Percentiles rank a stretch among this genome's conserved stretches.
These are phyloP conservation scores for Candoia aspera DNA, from an alignment of 2,113 vertebrate species.

Conservation along the genomic window DNA sequence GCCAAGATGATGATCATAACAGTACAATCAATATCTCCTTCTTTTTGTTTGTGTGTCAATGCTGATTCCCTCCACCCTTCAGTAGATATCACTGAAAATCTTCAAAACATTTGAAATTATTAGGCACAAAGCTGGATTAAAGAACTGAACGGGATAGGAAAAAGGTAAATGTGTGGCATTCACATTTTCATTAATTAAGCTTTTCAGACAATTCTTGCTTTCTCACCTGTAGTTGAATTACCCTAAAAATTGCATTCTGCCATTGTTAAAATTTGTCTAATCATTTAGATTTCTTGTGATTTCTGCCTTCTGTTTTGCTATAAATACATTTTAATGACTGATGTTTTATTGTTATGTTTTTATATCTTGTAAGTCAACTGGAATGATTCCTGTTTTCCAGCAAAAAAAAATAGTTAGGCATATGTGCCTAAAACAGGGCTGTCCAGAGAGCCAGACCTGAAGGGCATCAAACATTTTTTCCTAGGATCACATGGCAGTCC, in stretches of 20 bases:
- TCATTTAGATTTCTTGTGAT: neutral
- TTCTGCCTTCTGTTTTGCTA: neutral
- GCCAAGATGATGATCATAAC: neutral
- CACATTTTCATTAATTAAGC: neutral
- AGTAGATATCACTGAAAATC: neutral
- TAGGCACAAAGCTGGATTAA: neutral
- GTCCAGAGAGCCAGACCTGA: neutral
- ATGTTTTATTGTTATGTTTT: neutral
- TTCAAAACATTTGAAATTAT: neutral
- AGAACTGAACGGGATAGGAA: neutral
- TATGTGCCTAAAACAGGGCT: neutral
- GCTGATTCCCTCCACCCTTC: neutral
- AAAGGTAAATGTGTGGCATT: neutral
- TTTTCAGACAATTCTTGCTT: neutral
- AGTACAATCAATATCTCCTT: neutral
- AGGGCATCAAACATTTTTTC: neutral
- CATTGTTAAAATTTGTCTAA: neutral
- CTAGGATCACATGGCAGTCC: neutral
- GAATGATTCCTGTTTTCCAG: neutral
- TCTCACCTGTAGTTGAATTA: neutral
- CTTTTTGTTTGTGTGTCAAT: no score
- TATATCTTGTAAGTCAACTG: neutral
- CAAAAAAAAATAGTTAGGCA: neutral
- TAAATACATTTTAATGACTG: neutral
- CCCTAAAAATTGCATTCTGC: neutral